Percentiles rank a stretch among this genome's conserved stretches.
phyloP scores from a whole-genome alignment of 2,888 invertebrate genomes.

The Seira sanloemensis region DNA sequence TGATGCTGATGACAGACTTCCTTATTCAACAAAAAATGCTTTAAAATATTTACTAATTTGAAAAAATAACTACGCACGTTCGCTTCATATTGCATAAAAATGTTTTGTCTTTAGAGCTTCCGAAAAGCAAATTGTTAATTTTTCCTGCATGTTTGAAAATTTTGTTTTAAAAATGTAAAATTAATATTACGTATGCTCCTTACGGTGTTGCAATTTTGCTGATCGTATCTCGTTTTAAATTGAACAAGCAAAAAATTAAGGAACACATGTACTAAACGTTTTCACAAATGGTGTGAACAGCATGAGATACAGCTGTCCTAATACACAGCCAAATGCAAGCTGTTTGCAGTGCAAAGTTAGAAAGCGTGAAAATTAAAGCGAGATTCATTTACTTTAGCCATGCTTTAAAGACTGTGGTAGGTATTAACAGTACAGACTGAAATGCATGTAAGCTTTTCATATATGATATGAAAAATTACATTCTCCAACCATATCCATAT shows the following conservation, averaged over 20 bases:
- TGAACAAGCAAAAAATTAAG: not conserved
- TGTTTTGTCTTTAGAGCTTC: constrained; percentile 6
- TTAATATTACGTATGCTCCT: not conserved
- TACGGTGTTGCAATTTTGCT: not conserved
- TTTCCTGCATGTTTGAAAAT: not conserved
- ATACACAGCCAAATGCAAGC: constrained; percentile 17
- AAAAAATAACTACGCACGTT: not conserved
- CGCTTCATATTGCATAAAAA: not conserved
- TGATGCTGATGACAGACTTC: constrained; percentile 36
- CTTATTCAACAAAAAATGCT: constrained; percentile 32
- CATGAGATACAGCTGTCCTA: constrained; percentile 1
- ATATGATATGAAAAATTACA: not conserved
- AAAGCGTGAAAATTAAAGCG: constrained; percentile 40
- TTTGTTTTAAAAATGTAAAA: not conserved
- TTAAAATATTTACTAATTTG: not conserved
- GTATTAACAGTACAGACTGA: not conserved
- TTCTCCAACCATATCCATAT: not conserved
- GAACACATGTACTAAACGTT: constrained; percentile 1
- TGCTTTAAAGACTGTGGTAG: not conserved
- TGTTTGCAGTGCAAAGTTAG: constrained; percentile 40
- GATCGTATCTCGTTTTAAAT: not conserved
- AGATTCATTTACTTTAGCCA: not conserved
- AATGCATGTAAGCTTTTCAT: not conserved
- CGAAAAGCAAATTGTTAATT: not conserved
- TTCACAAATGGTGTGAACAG: constrained; percentile 13